A percentile compares a stretch with the other conserved stretches of the same genome.
phyloP scores from a whole-genome alignment of 2,113 vertebrate species.

The Heterocephalus glaber region DNA sequence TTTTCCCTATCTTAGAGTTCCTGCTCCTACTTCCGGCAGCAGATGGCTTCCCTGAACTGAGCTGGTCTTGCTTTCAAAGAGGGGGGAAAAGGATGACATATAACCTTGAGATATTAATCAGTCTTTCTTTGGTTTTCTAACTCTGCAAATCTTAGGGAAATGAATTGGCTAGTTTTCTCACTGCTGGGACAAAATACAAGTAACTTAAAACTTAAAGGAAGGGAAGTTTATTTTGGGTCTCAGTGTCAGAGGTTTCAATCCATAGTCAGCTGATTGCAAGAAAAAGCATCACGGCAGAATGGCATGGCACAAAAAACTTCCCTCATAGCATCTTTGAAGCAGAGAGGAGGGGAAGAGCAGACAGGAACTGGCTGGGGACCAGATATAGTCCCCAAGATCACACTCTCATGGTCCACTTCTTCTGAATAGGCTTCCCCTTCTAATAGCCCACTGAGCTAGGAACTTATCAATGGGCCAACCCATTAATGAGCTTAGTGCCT shows the following conservation, averaged over 20 bases:
- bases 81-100: background rate
- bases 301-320: background rate
- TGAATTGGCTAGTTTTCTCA: background rate
- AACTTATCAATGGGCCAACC: background rate
- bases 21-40: background rate
- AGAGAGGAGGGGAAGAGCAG: background rate
- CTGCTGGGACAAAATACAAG: background rate
- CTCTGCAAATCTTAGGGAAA: background rate
- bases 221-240: background rate
- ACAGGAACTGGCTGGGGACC: background rate
- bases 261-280: background rate
- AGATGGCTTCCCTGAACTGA: background rate
- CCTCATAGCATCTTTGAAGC: background rate
- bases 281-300: background rate
- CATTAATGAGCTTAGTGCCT: background rate
- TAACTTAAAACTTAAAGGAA: background rate
- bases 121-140: background rate
- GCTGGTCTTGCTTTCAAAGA: background rate
- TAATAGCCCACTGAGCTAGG: background rate
- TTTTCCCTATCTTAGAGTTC: background rate
- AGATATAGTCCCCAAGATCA: background rate
- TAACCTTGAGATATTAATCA: background rate
- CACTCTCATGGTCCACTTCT: background rate
- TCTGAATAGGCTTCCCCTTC: background rate
- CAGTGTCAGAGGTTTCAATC: background rate